phyloP scores from a whole-genome alignment of 92 coral and sea anemone species.

The Epizoanthus rinbou region DNA sequence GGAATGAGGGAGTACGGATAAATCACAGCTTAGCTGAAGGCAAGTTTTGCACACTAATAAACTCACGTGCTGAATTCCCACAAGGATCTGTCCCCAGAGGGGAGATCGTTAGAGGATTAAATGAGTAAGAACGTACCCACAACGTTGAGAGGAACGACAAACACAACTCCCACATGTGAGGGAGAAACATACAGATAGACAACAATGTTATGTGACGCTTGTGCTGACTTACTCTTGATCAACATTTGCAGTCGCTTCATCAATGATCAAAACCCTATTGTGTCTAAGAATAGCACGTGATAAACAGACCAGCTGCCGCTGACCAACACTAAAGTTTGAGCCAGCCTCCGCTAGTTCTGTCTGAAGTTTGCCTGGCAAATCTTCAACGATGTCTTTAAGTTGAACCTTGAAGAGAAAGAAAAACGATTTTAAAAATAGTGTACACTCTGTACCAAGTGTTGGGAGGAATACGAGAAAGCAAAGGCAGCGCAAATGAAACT shows the following conservation, averaged over 20 bases:
- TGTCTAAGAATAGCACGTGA: constrained; percentile 94
- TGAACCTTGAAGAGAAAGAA: constrained; percentile 65
- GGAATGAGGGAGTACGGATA: no score
- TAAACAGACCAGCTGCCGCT: constrained; percentile 94
- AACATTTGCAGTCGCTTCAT: constrained; percentile 98
- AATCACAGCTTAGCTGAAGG: no score
- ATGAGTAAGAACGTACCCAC: no score
- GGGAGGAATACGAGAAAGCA: neutral
- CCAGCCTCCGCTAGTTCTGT: constrained; percentile 84
- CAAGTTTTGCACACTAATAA: no score
- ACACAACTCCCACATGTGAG: no score
- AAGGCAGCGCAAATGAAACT: neutral
- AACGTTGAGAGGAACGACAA: no score
- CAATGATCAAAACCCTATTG: constrained; percentile 87
- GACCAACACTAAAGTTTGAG: constrained; percentile 96
- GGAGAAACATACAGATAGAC: no score
- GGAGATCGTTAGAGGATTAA: no score
- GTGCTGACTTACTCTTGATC: constrained; percentile 75
- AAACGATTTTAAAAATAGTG: neutral
- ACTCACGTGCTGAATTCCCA: no score
- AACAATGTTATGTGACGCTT: neutral
- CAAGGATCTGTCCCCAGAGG: no score
- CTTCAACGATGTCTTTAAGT: constrained; percentile 80
- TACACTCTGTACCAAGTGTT: neutral
- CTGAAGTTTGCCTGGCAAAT: constrained; percentile 75